phyloP scores from a whole-genome alignment of 2,113 vertebrate species.

The Eulemur rufifrons region DNA sequence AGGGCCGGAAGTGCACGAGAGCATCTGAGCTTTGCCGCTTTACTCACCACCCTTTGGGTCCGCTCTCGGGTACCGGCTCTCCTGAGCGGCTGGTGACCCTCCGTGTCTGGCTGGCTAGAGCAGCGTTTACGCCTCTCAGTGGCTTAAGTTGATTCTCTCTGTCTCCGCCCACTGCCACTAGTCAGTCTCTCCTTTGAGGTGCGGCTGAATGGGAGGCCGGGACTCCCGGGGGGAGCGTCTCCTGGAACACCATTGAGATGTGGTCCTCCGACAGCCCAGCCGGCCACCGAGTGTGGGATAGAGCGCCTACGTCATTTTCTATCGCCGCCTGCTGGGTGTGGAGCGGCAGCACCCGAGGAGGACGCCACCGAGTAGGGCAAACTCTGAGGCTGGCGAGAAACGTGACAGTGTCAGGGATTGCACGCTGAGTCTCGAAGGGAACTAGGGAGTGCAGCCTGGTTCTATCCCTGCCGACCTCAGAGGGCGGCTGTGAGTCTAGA shows the following conservation, averaged over 20 bases:
- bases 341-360: neutral
- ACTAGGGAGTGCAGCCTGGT: neutral
- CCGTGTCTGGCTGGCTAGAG: no score
- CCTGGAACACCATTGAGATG: neutral
- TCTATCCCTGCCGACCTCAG: neutral
- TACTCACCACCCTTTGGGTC: accelerated
- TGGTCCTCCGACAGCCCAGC: neutral
- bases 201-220: neutral
- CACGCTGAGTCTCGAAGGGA: neutral
- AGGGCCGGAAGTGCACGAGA: no score
- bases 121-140: neutral
- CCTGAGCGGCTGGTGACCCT: accelerated
- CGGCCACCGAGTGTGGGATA: accelerated
- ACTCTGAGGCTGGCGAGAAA: neutral
- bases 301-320: neutral
- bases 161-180: neutral
- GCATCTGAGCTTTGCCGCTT: accelerated
- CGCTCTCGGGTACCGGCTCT: neutral
- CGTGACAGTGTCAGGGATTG: no score
- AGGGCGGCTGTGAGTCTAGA: neutral
- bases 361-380: accelerated
- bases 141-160: neutral
- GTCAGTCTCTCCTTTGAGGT: accelerated
- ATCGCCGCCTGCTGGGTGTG: neutral
- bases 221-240: accelerated